These are phyloP conservation scores for Psittacula cyanocephala DNA, from an alignment of 2,113 vertebrate species.

Conservation along the genomic window DNA sequence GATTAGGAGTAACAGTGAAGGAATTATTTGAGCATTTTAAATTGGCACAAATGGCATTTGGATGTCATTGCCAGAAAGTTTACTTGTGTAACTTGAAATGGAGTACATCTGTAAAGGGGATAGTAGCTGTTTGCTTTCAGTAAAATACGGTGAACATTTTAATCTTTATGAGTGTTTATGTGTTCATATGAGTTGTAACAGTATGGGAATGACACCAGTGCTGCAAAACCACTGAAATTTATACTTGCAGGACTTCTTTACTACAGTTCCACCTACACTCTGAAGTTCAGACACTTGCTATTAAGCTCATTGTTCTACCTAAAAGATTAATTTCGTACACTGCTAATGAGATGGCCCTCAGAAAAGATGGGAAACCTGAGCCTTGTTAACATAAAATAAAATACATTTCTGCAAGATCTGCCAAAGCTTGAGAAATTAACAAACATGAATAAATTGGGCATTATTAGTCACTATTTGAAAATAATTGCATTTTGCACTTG, in stretches of 20 bases:
- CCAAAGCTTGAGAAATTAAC: not conserved
- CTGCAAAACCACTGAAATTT: not conserved
- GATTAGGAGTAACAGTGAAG: not conserved
- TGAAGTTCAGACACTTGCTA: not conserved
- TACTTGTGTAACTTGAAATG: not conserved
- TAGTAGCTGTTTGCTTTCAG: not conserved
- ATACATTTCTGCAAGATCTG: not conserved
- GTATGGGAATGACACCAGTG: not conserved
- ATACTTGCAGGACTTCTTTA: not conserved
- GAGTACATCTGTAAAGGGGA: not conserved
- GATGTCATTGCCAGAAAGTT: not conserved
- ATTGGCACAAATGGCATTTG: not conserved
- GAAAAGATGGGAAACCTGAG: not conserved
- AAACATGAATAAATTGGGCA: not conserved
- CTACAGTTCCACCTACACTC: not conserved
- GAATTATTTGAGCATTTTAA: conserved; percentile 2
- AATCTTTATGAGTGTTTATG: not conserved
- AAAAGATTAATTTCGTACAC: not conserved
- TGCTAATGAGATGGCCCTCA: not conserved
- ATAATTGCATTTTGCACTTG: not conserved
- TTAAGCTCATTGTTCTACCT: not conserved
- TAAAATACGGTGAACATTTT: not conserved
- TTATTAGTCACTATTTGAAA: not conserved
- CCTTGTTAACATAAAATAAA: not conserved
- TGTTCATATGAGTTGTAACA: not conserved